phyloP scores from a whole-genome alignment of 2,888 invertebrate species.

The Urechis unicinctus region DNA sequence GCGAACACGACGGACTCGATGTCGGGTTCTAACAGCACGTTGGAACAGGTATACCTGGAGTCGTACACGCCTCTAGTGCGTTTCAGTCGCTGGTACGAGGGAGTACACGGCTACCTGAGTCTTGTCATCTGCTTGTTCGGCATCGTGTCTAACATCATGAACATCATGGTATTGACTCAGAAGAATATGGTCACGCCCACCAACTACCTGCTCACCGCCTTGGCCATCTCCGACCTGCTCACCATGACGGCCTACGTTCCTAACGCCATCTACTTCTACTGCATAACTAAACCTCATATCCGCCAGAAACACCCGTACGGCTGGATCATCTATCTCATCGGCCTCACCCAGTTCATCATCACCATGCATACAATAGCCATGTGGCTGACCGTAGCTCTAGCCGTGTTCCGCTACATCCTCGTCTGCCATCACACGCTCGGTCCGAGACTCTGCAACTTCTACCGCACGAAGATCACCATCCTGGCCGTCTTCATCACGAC shows the following conservation, averaged over 20 bases:
- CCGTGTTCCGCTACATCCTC: slow-evolving; percentile 77
- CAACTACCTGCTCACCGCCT: slow-evolving; percentile 75
- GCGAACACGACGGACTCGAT: no score
- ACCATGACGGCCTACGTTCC: slow-evolving; percentile 86
- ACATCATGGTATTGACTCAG: slow-evolving; percentile 79
- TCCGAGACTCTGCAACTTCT: slow-evolving; percentile 39
- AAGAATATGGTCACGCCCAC: slow-evolving; percentile 85
- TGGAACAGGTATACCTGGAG: neutral
- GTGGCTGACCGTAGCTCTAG: slow-evolving; percentile 84
- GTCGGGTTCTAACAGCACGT: no score
- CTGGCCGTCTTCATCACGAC: slow-evolving; percentile 32
- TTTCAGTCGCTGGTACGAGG: slow-evolving; percentile 31
- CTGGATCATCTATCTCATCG: slow-evolving; percentile 40
- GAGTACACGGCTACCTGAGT: slow-evolving; percentile 77
- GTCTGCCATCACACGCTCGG: slow-evolving; percentile 48
- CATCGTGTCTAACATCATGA: slow-evolving; percentile 81
- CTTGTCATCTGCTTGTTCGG: slow-evolving; percentile 84
- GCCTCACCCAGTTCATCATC: slow-evolving; percentile 44
- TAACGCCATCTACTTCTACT: slow-evolving; percentile 26
- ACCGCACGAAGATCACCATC: slow-evolving; percentile 40
- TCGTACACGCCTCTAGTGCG: slow-evolving; percentile 16
- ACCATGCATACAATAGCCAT: slow-evolving; percentile 78
- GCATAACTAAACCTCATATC: slow-evolving; percentile 15
- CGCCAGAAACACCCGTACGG: slow-evolving; percentile 29
- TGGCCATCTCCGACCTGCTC: slow-evolving; percentile 84